Base-by-base conservation (phyloP, 1,140 invertebrate species). In the Camponotus floridanus region DNA sequence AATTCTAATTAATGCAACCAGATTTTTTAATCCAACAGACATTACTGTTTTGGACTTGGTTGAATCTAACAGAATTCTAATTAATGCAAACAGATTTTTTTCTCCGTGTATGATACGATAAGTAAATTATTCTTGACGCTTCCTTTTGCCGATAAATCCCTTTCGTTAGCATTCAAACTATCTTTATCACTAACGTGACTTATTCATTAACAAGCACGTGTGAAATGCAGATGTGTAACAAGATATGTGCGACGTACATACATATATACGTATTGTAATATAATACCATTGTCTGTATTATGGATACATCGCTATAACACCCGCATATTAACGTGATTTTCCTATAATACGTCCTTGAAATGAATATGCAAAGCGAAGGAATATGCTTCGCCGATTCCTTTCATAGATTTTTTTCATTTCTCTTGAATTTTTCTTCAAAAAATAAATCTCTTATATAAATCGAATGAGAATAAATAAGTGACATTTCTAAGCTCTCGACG, bases 261-360 rank as follows among this genome's bases (percentile, higher is more conserved):
- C 18, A 6, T 15, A 39, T 33, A 18, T 39, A 18, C 2, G 31
- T 36, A 67, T 51, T 62, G 45, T 67, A 67, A 55, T n/a, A 7
- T 2, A 45, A 45, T 68, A 26, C n/a, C n/a, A 55, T 51, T 79
- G 48, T 67, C 8, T 55, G 13, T 39, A 57, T 68, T 21, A 67
- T 26, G 31, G 8, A 55, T 55, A 55, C 21, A 13, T 33, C 33
- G 36, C 15, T 39, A 70, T n/a, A n/a, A n/a, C 76, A 26, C 39
- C 21, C 6, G 61, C 9, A 3, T 65, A 36, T 62, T 76, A 76
- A 36, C 6, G 18, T 67, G 31, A 67, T 79, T 67, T 79, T 79
- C 36, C n/a, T 36, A 36, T 21, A 7, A n/a, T 31, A 65, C 2
- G 42, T 59, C 36, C n/a, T 51, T 33, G 31, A 36, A 48, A 64